phyloP scores from a whole-genome alignment of 2,797 vertebrate species.

The Molossus molossus region DNA sequence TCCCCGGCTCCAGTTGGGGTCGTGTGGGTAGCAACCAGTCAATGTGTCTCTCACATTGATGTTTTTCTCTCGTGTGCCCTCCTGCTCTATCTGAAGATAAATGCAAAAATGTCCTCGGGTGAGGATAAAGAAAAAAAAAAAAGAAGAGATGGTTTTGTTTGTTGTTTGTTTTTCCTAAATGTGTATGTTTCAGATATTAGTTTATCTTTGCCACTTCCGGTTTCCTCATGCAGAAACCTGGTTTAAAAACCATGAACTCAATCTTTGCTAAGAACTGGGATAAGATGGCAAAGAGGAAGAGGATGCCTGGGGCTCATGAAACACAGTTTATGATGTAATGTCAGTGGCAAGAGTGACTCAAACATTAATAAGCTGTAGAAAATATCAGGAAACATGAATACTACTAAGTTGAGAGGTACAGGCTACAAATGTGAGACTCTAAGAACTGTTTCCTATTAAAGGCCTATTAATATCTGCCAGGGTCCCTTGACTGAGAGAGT shows the following conservation, averaged over 20 bases:
- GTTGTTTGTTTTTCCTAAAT: not conserved
- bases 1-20: no score
- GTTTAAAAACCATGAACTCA: not conserved
- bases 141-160: not conserved
- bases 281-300: not conserved
- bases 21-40: no score
- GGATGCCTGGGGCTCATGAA: not conserved
- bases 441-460: not conserved
- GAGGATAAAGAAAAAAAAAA: no score
- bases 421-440: not conserved
- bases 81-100: no score
- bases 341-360: not conserved
- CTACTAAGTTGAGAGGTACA: not conserved
- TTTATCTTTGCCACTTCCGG: not conserved
- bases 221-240: not conserved
- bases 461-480: not conserved
- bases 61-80: no score
- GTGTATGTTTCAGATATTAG: not conserved
- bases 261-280: not conserved
- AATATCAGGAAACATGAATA: not conserved
- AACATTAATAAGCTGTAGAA: not conserved
- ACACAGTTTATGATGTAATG: not conserved
- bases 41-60: no score
- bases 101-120: no score
- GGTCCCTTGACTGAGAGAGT: not conserved